Evolutionary conservation across 2,888 invertebrate genomes (phyloP).

Genomic region (Cryptosula pallasiana): DNA sequence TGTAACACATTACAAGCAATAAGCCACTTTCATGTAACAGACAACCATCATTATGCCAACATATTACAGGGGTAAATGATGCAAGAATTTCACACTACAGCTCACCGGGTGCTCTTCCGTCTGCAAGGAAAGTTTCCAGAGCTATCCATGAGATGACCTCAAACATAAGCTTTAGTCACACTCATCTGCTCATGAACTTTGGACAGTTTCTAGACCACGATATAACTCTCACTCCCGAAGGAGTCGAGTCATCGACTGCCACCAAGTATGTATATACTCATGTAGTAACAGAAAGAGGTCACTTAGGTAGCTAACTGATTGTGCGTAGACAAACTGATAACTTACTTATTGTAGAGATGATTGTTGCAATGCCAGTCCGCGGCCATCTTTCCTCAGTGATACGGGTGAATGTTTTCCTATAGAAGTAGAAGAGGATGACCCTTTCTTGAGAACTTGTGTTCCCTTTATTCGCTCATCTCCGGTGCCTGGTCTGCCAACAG

Average conservation of each 20-base stretch:
- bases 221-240: conserved; percentile 86
- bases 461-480: neutral
- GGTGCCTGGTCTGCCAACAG: conserved; percentile 10
- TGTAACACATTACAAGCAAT: too few species aligned
- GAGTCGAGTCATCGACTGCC: too few species aligned
- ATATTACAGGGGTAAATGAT: neutral
- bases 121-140: neutral
- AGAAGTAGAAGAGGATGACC: neutral
- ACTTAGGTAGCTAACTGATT: too few species aligned
- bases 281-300: too few species aligned
- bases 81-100: neutral
- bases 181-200: conserved; percentile 99
- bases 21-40: too few species aligned
- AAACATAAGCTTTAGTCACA: conserved; percentile 54
- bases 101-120: neutral
- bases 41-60: too few species aligned
- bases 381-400: neutral
- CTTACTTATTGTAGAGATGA: neutral
- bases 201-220: conserved; percentile 98
- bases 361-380: neutral
- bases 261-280: too few species aligned
- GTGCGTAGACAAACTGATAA: too few species aligned
- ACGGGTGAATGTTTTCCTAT: conserved; percentile 1
- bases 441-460: neutral
- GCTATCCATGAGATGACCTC: neutral